Evolutionary conservation across 2,888 invertebrate species (phyloP).

Genomic region (Oxyteleia sp.): DNA sequence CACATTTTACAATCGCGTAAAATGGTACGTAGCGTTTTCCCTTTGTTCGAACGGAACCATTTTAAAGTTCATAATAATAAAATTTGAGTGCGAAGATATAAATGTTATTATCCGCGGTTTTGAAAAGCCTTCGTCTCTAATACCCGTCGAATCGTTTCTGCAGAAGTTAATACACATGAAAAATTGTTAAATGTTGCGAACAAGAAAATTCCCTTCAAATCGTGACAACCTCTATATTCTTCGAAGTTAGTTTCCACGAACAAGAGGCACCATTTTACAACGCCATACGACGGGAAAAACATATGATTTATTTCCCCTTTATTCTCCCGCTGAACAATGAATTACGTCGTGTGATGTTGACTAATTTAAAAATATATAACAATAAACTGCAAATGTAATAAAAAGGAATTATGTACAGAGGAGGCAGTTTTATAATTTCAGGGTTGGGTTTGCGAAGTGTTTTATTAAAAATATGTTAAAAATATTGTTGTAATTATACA

Average conservation of each 20-base stretch:
- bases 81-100: slow-evolving; percentile 28
- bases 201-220: slow-evolving; percentile 39
- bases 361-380: slow-evolving; percentile 19
- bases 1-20: slow-evolving; percentile 17
- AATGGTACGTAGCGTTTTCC: neutral
- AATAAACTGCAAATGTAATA: neutral
- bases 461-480: too few relatives aligned
- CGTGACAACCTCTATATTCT: slow-evolving; percentile 37
- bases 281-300: slow-evolving; percentile 24
- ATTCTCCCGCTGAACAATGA: slow-evolving; percentile 7
- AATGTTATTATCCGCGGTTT: slow-evolving; percentile 17
- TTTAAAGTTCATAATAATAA: slow-evolving; percentile 27
- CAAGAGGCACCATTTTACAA: slow-evolving; percentile 27
- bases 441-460: too few relatives aligned
- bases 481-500: too few relatives aligned
- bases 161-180: slow-evolving; percentile 29
- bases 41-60: neutral
- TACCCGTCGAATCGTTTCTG: slow-evolving; percentile 15
- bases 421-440: too few relatives aligned
- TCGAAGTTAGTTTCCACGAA: slow-evolving; percentile 28
- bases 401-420: too few relatives aligned
- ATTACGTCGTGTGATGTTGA: slow-evolving; percentile 6
- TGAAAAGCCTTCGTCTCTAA: slow-evolving; percentile 8
- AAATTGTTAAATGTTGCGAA: slow-evolving; percentile 23
- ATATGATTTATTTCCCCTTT: slow-evolving; percentile 40